Evolutionary conservation across 2,113 vertebrate genomes (phyloP).

Genomic region (Scomber scombrus): DNA sequence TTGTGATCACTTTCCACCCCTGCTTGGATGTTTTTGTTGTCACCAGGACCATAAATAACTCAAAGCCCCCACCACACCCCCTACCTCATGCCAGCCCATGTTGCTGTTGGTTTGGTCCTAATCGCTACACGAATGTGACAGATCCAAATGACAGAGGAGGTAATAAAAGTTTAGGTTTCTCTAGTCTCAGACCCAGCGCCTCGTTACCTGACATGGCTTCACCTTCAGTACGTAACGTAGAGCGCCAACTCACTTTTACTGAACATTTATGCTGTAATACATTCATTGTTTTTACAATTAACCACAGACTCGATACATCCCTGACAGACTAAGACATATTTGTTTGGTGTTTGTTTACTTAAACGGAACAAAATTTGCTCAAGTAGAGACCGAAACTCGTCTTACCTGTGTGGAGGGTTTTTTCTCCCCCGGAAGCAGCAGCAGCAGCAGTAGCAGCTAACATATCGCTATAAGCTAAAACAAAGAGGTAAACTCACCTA

Average conservation of each 20-base stretch:
- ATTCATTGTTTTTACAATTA: neutral
- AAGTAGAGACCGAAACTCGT: conserved; percentile 76
- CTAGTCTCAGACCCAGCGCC: neutral
- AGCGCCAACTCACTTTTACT: conserved; percentile 47
- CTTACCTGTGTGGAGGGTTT: conserved; percentile 83
- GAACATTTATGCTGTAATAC: neutral
- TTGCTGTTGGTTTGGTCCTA: conserved; percentile 52
- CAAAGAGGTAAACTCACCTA: conserved; percentile 49
- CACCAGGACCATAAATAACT: conserved; percentile 82
- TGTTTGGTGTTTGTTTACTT: fast-evolving
- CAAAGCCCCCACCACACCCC: conserved; percentile 38
- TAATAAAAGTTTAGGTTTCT: conserved; percentile 44
- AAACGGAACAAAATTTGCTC: neutral
- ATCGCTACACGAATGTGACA: conserved; percentile 61
- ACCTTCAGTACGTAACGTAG: conserved; percentile 32
- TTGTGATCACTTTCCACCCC: conserved; percentile 2
- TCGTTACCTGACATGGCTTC: conserved; percentile 30
- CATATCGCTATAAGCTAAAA: conserved; percentile 61
- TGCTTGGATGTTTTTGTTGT: conserved; percentile 47
- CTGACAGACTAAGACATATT: neutral
- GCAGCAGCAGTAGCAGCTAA: conserved; percentile 30
- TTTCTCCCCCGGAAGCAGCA: conserved; percentile 77
- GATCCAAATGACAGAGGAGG: conserved; percentile 49
- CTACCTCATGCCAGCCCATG: conserved; percentile 46
- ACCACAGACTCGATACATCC: fast-evolving